Evolutionary conservation across 2,113 vertebrate genomes (phyloP).

Genomic region (Oreochromis tanganicae): DNA sequence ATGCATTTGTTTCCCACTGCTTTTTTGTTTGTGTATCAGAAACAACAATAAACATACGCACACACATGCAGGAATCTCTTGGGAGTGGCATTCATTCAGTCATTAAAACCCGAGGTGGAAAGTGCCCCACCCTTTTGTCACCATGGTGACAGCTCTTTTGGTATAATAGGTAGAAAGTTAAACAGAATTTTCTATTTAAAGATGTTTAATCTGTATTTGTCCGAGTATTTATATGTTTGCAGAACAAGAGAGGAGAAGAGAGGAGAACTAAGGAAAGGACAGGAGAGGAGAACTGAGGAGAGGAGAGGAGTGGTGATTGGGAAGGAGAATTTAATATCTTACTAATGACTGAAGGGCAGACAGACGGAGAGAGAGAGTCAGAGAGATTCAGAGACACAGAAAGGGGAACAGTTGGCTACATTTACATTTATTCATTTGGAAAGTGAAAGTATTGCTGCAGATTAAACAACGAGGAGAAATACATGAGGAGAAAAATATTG

Average conservation of each 20-base stretch:
- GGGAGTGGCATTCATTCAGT: constrained; percentile 11
- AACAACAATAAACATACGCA: background rate
- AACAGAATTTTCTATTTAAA: constrained; percentile 34
- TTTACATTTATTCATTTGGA: constrained; percentile 3
- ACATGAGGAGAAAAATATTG: background rate
- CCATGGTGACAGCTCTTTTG: constrained; percentile 17
- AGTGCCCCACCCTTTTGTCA: constrained; percentile 14
- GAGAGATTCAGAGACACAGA: background rate
- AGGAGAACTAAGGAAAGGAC: background rate
- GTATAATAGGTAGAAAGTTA: background rate
- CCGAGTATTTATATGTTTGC: background rate
- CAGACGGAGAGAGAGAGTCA: background rate
- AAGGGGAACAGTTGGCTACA: background rate
- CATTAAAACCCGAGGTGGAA: constrained; percentile 14
- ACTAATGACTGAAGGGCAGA: constrained; percentile 17
- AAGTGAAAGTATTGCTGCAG: background rate
- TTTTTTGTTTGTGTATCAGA: background rate
- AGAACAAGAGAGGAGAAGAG: background rate
- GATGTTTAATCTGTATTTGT: background rate
- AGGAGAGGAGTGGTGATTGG: background rate
- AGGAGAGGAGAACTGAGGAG: background rate
- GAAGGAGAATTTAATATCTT: constrained; percentile 19
- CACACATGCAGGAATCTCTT: background rate
- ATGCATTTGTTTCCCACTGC: rapidly evolving
- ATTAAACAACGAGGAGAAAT: constrained; percentile 1